Evolutionary conservation across 2,888 invertebrate species (phyloP), one percentile per base, ranked within the genome.

Genomic region (Willowsia nigromaculata): DNA sequence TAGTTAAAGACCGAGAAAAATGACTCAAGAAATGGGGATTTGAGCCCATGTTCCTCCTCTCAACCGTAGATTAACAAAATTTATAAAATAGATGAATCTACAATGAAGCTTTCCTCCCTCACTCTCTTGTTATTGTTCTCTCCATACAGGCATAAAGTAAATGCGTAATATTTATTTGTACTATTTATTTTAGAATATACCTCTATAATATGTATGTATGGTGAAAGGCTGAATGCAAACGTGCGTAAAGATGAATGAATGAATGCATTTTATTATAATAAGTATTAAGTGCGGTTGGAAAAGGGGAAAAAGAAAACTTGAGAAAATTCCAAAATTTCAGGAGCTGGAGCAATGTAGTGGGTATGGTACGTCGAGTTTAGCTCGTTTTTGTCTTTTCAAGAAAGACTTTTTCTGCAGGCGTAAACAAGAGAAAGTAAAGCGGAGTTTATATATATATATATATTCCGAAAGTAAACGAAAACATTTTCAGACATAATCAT

Each of bases 1-100:
- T 40, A 56, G 84, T 74, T 85, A 85, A 85, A 74, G 59, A 85
- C 85, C 59, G 37, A 85, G 85, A 85, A 74, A 85, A 85, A 85
- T 74, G 85, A 85, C 40, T 74, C 27, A 33, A 85, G 85, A 74
- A 85, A 85, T 56, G 74, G 74, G 74, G 74, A 74, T 85, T 85
- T 74, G 56, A 74, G 59, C 59, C 59, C 56, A 40, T 43, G 74
- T 85, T 85, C 56, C 56, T 74, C 59, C 74, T 74, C 85, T 85
- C 85, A 85, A 59, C 85, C 30, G 40, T 85, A 85, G 85, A 85
- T 85, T 85, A 85, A 74, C 74, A 85, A 74, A 85, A 74, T 74
- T 74, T 74, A 74, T 74, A 85, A 85, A 85, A 85, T 30, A 85
- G 85, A 85, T 74, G 85, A 85, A 85, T 74, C 27, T 74, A 56